Evolutionary conservation across 2,797 vertebrate genomes (phyloP).

Genomic region (Sebastes diaconus): DNA sequence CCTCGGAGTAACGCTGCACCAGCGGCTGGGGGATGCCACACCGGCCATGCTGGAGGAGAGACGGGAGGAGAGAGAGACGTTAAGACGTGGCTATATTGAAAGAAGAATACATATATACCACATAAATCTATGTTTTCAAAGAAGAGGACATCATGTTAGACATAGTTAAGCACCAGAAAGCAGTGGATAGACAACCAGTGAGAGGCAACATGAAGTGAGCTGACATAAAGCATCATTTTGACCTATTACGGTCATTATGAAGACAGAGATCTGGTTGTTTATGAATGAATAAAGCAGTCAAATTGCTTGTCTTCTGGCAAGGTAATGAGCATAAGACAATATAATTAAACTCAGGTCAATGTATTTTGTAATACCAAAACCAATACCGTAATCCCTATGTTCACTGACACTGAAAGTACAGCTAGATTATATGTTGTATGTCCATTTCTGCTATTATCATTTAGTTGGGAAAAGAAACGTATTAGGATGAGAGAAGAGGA

Average conservation of each 20-base stretch:
- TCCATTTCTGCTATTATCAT: not conserved
- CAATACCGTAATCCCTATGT: not conserved
- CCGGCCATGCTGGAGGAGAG: slow-evolving; percentile 90
- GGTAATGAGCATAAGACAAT: not conserved
- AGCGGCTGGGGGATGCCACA: slow-evolving; percentile 93
- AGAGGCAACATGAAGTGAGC: not conserved
- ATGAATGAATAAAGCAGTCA: not conserved
- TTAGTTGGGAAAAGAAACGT: not conserved
- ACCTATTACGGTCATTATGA: not conserved
- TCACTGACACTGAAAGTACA: not conserved
- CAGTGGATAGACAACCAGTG: not conserved
- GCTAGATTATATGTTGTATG: not conserved
- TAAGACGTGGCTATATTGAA: not conserved
- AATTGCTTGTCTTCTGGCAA: not conserved
- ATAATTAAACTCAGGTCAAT: not conserved
- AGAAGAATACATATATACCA: not conserved
- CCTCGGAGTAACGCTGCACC: slow-evolving; percentile 94
- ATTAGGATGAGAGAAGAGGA: not conserved
- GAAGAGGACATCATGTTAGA: not conserved
- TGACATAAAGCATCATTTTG: not conserved
- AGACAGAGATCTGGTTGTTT: not conserved
- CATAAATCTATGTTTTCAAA: not conserved
- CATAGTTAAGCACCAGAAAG: not conserved
- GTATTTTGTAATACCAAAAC: not conserved
- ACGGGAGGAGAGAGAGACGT: not conserved